Base-by-base conservation (phyloP, 2,888 invertebrate genomes). In the Drosophila paramelanica region DNA sequence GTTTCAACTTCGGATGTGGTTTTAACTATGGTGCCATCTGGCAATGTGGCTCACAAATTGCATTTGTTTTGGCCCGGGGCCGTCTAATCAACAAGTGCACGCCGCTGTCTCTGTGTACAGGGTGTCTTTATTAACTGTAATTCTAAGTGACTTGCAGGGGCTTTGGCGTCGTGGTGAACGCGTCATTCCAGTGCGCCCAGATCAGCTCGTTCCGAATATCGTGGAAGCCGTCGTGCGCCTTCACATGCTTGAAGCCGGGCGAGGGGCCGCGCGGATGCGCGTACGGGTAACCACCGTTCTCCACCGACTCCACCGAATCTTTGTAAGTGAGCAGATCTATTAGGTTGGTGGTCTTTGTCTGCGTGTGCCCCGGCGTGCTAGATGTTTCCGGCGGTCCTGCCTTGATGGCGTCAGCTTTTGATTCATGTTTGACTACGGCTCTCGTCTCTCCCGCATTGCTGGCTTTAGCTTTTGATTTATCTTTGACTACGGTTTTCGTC, bases 171-270 rank as follows among this genome's bases (percentile, higher is more conserved):
- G 47, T 50, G 23, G 65, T 67, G 1, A 81, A 74, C 1, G n/a
- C 45, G 39, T 85, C 68, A 17, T 86, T 81, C 83, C 80, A 86
- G 25, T 52, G 39, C 1, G 58, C 47, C 73, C 68, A 87, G 2
- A 47, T 4, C 0, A 39, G 46, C n/a, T 81, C 81, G 0, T 1
- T 27, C 1, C 38, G 45, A 1, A 82, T 10, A 25, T 53, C 64
- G 38, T 83, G 78, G 23, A 83, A 82, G 7, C 84, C 81, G 51
- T 83, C 71, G 36, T 81, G 81, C 0, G 74, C 83, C 17, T 5
- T 60, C 1, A 72, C 67, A 23, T 82, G 77, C 1, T 45, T 60
- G 1, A 14, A 1, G 1, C 68, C 62, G 0, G 5, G 7, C 10
- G 11, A 14, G 42, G 39, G 31, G 0, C 8, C 27, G 2, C 41